Conservation (phyloP, 2,888 invertebrate species). For the Hypsopygia costalis region DNA sequence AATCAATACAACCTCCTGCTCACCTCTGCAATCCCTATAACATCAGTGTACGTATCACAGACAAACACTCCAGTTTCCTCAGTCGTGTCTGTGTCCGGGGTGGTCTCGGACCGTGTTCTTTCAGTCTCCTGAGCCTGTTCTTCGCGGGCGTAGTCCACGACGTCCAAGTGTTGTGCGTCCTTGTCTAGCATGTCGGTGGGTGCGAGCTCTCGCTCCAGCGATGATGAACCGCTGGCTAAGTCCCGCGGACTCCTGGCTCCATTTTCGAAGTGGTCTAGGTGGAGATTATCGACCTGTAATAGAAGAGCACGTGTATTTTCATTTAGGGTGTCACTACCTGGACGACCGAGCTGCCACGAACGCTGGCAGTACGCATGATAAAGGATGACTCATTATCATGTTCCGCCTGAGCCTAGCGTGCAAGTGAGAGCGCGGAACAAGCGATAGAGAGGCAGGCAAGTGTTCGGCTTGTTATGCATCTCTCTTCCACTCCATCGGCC, state of each 20-base stretch:
- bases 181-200: conserved; percentile 18
- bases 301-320: no score
- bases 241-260: conserved; percentile 33
- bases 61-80: conserved; percentile 63
- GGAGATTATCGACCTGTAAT: conserved; percentile 56
- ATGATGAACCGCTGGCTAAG: conserved; percentile 60
- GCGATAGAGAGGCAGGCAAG: no score
- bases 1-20: conserved; percentile 25
- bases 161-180: conserved; percentile 18
- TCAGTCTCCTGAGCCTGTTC: conserved; percentile 9
- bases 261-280: conserved; percentile 58
- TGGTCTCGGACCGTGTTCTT: conserved; percentile 1
- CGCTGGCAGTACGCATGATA: no score
- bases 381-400: no score
- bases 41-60: conserved; percentile 53
- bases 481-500: no score
- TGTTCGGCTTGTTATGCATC: no score
- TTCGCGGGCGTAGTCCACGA: conserved; percentile 13
- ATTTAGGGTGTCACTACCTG: no score
- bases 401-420: no score
- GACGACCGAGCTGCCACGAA: no score
- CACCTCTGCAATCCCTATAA: conserved; percentile 58
- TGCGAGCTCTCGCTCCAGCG: conserved; percentile 58
- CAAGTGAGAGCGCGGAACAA: no score
- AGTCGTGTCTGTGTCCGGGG: conserved; percentile 40